Evolutionary conservation across 2,113 vertebrate genomes (phyloP), one percentile per base, ranked within the genome.

Genomic region (Lonchura striata): DNA sequence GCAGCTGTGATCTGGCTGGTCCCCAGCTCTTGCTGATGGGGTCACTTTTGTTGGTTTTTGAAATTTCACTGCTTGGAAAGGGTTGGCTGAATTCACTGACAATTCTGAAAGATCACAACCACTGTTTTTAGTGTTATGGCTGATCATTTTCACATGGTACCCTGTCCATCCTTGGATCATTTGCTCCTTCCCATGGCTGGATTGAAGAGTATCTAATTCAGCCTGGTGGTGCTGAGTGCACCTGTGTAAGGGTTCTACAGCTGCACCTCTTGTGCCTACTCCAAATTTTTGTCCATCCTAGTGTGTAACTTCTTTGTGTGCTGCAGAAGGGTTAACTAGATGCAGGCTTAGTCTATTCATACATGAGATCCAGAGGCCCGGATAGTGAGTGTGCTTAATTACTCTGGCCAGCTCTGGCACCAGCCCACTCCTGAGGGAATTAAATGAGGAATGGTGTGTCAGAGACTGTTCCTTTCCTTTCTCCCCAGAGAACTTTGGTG

Each of bases 371-470:
- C 6, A 3, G 79, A 81, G 75, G 79, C 93, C 90, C 92, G 94
- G 95, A 90, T 95, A 92, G 87, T 93, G 94, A 92, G 87, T 93
- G 94, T 94, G 87, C 95, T 74, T 93, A 92, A 96, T 96, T 93
- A 87, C 76, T 81, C 87, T 86, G 95, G 64, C 92, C 88, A 57
- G 47, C 52, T 70, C 82, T 81, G 79, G 93, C 82, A 78, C 52
- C 50, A 60, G 83, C 59, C 52, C 1, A 4, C 28, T 95, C 94
- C 68, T 57, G 64, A 78, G 93, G 90, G 95, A 96, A 92, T 95
- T 94, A 56, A 90, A 94, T 91, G 90, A 96, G 92, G 88, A 93
- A 97, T 93, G 85, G 82, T 70, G 28, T 90, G 85, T 93, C 92
- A 95, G 88, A 72, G 71, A 71, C 33, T 41, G 64, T 82, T 96